Evolutionary conservation across 1,140 invertebrate species (phyloP).

Genomic region (Drosophila tropicalis): DNA sequence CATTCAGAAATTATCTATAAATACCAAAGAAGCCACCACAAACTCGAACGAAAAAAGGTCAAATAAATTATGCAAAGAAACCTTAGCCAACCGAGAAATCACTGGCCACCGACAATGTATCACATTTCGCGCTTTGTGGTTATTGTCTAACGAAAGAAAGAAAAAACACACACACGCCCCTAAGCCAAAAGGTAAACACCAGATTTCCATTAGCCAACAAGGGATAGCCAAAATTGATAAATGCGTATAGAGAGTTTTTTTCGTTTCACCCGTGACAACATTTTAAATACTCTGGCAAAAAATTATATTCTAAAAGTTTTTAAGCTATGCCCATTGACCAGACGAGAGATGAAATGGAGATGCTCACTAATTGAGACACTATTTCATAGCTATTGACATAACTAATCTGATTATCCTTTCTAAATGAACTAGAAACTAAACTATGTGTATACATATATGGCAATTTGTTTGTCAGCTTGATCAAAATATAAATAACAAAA

Average conservation of each 20-base stretch:
- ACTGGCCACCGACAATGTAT: conserved; percentile 57
- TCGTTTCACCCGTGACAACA: neutral
- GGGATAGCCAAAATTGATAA: conserved; percentile 41
- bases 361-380: too few species aligned
- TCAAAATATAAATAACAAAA: too few species aligned
- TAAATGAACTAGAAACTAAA: too few species aligned
- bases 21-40: conserved; percentile 30
- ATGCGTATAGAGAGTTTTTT: neutral
- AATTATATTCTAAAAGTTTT: neutral
- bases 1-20: conserved; percentile 70
- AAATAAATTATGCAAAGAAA: conserved; percentile 67
- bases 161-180: conserved; percentile 46
- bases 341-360: too few species aligned
- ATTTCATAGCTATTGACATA: too few species aligned
- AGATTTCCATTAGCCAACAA: conserved; percentile 66
- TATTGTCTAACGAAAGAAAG: conserved; percentile 21
- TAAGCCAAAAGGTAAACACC: conserved; percentile 66
- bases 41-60: conserved; percentile 30
- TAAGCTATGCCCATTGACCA: too few species aligned
- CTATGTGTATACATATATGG: too few species aligned
- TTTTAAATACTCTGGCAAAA: conserved; percentile 25
- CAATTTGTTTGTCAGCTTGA: too few species aligned
- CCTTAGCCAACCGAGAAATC: conserved; percentile 30
- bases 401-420: too few species aligned
- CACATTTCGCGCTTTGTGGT: conserved; percentile 73